Percentiles rank a stretch among this genome's conserved stretches.
phyloP scores from a whole-genome alignment of 2,113 vertebrate species.

The Phrynosoma blainvillii region DNA sequence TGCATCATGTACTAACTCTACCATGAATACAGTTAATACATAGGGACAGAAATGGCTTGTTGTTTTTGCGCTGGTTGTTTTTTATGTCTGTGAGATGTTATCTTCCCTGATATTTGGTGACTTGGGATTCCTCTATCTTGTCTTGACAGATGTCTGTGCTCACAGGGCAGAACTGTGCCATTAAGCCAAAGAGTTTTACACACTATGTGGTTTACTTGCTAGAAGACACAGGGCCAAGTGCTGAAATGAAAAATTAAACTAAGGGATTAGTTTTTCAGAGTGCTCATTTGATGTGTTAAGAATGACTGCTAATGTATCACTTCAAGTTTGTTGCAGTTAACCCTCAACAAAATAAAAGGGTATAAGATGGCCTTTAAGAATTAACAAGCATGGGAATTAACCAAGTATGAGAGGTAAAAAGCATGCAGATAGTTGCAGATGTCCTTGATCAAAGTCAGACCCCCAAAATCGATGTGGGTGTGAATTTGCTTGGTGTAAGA shows the following conservation, averaged over 20 bases:
- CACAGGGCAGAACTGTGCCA: background rate
- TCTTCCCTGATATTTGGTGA: background rate
- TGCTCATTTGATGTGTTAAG: background rate
- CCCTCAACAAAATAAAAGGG: background rate
- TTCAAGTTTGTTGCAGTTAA: constrained; percentile 11
- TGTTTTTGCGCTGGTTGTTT: background rate
- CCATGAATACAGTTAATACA: constrained; percentile 30
- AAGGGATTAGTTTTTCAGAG: background rate
- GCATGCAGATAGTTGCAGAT: background rate
- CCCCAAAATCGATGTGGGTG: too few species aligned
- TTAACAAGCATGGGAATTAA: background rate
- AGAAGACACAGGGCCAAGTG: background rate
- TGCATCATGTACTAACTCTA: constrained; percentile 37
- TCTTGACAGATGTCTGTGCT: background rate
- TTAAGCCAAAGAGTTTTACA: background rate
- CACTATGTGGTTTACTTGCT: background rate
- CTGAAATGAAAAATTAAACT: background rate
- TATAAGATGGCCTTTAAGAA: background rate
- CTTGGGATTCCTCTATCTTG: background rate
- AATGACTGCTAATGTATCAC: background rate
- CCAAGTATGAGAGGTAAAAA: background rate
- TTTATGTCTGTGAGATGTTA: background rate
- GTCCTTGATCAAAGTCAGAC: background rate
- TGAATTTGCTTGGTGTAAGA: too few species aligned
- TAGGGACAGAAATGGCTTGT: constrained; percentile 59